Percentiles rank a stretch among this genome's conserved stretches.
phyloP scores from a whole-genome alignment of 2,797 vertebrate species.

The Gallinago stenura region DNA sequence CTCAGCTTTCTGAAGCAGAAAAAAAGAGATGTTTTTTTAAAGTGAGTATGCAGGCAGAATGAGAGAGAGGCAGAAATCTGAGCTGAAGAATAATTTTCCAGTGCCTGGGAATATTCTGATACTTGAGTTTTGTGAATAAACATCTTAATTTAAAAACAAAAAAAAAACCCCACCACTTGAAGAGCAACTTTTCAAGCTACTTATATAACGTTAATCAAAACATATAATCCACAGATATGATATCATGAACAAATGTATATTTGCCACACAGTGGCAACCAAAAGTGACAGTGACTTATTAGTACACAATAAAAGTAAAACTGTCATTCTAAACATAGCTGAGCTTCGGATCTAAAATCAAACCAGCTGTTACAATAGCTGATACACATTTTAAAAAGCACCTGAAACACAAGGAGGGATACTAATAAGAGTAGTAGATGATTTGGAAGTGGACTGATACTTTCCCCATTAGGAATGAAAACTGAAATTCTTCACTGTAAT shows the following conservation, averaged over 20 bases:
- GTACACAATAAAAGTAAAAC: background rate
- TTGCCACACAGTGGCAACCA: background rate
- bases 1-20: conserved; percentile 47
- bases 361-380: background rate
- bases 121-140: background rate
- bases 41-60: background rate
- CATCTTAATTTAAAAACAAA: background rate
- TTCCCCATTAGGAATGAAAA: background rate
- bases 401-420: background rate
- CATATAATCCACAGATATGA: background rate
- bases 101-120: background rate
- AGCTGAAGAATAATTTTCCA: background rate
- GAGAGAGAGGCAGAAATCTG: background rate
- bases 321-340: background rate
- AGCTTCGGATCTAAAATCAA: background rate
- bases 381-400: background rate
- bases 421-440: background rate
- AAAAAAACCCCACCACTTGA: background rate
- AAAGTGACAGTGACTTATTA: background rate
- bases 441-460: background rate
- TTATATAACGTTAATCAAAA: background rate
- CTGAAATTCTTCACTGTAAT: background rate
- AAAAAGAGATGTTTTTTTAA: background rate
- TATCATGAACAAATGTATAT: background rate
- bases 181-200: background rate